Evolutionary conservation across 2,797 vertebrate species (phyloP).

Genomic region (Bradypodion pumilum): DNA sequence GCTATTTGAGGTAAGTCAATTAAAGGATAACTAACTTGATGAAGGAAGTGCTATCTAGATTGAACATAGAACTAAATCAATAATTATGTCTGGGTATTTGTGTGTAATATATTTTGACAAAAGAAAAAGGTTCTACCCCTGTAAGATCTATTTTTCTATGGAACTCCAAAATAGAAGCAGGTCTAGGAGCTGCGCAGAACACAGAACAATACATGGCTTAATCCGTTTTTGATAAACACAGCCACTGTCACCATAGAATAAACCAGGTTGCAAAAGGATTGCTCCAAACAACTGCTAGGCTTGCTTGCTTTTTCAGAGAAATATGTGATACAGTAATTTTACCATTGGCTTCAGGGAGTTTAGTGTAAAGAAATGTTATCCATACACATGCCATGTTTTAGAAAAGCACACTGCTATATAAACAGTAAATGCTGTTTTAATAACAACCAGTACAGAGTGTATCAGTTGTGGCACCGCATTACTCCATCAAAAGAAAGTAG

Average conservation of each 20-base stretch:
- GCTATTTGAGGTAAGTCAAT: neutral
- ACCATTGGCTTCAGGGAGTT: neutral
- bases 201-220: neutral
- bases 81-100: too few species aligned
- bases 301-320: slow-evolving; percentile 4
- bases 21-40: neutral
- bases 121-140: neutral
- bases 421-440: neutral
- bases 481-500: neutral
- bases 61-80: too few species aligned
- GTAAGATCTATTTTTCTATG: neutral
- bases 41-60: neutral
- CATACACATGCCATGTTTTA: neutral
- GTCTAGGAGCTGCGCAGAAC: neutral
- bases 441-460: neutral
- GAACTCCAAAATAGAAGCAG: neutral
- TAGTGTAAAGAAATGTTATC: neutral
- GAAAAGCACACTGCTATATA: neutral
- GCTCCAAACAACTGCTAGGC: neutral
- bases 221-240: too few species aligned
- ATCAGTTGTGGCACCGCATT: neutral
- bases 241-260: neutral
- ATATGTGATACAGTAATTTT: neutral
- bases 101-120: neutral
- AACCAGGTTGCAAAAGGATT: neutral